phyloP scores from a whole-genome alignment of 53 echinoderm and acorn worm genomes.

The Glandiceps talaboti region DNA sequence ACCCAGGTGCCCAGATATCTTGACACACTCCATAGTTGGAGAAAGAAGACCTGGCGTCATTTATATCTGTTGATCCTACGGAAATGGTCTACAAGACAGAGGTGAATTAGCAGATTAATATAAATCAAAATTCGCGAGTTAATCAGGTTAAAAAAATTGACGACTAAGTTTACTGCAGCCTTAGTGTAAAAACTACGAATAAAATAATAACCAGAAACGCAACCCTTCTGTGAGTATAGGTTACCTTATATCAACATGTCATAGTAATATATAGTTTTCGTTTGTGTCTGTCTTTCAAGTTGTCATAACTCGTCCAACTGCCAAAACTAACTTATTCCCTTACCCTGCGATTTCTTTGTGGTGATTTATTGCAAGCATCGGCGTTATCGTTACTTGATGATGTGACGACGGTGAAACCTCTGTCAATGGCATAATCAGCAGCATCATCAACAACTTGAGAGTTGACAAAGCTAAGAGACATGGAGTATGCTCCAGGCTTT shows the following conservation, averaged over 20 bases:
- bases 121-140: too few species aligned
- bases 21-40: neutral
- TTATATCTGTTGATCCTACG: neutral
- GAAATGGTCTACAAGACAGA: neutral
- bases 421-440: constrained; percentile 11
- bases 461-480: constrained; percentile 20
- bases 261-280: too few species aligned
- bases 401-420: constrained; percentile 18
- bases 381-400: constrained; percentile 28
- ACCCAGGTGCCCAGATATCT: neutral
- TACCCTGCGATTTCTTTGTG: constrained; percentile 22
- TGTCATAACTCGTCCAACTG: too few species aligned
- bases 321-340: too few species aligned
- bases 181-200: too few species aligned
- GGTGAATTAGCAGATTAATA: too few species aligned
- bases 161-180: too few species aligned
- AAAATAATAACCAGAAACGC: too few species aligned
- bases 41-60: neutral
- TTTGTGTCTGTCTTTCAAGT: too few species aligned
- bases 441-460: constrained; percentile 13
- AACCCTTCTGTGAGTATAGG: too few species aligned
- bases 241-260: too few species aligned
- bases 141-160: too few species aligned
- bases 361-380: constrained; percentile 29
- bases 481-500: constrained; percentile 24